Evolutionary conservation across 2,888 invertebrate species (phyloP).

Genomic region (Drosophila borborema): DNA sequence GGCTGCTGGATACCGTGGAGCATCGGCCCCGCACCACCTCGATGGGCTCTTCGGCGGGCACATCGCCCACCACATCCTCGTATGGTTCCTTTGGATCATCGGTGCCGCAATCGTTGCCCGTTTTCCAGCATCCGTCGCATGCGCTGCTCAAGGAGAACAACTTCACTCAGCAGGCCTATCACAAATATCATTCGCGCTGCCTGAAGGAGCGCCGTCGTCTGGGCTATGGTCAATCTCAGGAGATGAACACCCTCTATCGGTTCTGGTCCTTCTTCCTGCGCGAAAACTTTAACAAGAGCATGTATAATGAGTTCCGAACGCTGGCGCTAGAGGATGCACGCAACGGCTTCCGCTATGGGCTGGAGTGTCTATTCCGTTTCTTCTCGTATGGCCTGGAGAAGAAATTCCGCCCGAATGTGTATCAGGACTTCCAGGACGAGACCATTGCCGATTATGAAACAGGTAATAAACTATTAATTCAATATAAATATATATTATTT

Average conservation of each 20-base stretch:
- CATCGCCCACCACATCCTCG: slow-evolving; percentile 88
- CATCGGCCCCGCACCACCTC: slow-evolving; percentile 92
- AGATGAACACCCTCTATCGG: slow-evolving; percentile 99
- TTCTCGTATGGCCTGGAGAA: slow-evolving; percentile 99
- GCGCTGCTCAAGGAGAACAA: slow-evolving; percentile 97
- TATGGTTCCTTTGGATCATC: slow-evolving; percentile 89
- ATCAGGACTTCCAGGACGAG: slow-evolving; percentile 97
- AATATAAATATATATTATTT: neutral
- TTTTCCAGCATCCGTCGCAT: slow-evolving; percentile 98
- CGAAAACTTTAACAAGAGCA: slow-evolving; percentile 98
- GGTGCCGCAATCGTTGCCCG: slow-evolving; percentile 92
- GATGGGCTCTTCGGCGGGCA: slow-evolving; percentile 92
- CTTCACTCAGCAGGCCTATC: slow-evolving; percentile 98
- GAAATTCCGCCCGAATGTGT: slow-evolving; percentile 97
- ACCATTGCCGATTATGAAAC: slow-evolving; percentile 95
- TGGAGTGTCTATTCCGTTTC: slow-evolving; percentile 97
- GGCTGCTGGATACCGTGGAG: slow-evolving; percentile 97
- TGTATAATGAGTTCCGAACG: slow-evolving; percentile 97
- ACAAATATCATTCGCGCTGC: slow-evolving; percentile 97
- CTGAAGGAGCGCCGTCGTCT: slow-evolving; percentile 94
- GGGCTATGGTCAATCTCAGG: slow-evolving; percentile 97
- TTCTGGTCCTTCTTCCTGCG: slow-evolving; percentile 99
- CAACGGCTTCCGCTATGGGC: slow-evolving; percentile 94
- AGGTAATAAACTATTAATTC: slow-evolving; percentile 86
- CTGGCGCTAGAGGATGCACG: slow-evolving; percentile 97